Conservation (phyloP, 2,113 vertebrate species). For the Myiozetetes cayanensis region DNA sequence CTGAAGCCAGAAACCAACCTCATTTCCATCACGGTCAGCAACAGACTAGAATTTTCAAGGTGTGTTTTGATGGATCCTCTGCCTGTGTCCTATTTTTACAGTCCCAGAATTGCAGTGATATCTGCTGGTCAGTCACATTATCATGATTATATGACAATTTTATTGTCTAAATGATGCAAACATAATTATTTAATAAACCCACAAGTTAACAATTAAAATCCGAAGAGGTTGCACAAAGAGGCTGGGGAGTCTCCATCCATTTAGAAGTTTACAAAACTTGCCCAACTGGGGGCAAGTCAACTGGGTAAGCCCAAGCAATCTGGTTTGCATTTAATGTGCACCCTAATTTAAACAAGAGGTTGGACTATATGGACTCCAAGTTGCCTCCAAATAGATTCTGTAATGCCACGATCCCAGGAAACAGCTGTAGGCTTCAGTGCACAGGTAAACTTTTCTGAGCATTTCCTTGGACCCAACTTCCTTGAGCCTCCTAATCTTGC, state of each 20-base stretch:
- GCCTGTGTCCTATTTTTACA: not conserved
- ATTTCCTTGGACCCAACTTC: not conserved
- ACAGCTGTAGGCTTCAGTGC: not conserved
- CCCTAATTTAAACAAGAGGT: not conserved
- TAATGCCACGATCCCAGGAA: fast-evolving
- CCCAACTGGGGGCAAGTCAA: not conserved
- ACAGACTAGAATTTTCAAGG: not conserved
- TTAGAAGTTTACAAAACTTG: not conserved
- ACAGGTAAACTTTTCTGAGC: not conserved
- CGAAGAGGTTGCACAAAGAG: not conserved
- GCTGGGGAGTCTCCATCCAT: not conserved
- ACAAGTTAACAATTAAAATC: not conserved
- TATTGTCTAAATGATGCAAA: not conserved
- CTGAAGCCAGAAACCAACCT: not conserved
- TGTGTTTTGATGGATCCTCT: not conserved
- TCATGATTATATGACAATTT: not conserved
- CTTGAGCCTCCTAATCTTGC: not conserved
- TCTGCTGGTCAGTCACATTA: not conserved
- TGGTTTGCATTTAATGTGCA: not conserved
- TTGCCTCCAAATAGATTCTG: not conserved
- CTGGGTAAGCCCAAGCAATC: not conserved
- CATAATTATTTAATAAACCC: not conserved
- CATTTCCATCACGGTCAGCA: not conserved
- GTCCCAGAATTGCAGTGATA: not conserved
- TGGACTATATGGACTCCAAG: not conserved